Base-by-base conservation (phyloP, 2,113 vertebrate species). In the Platichthys stellatus region DNA sequence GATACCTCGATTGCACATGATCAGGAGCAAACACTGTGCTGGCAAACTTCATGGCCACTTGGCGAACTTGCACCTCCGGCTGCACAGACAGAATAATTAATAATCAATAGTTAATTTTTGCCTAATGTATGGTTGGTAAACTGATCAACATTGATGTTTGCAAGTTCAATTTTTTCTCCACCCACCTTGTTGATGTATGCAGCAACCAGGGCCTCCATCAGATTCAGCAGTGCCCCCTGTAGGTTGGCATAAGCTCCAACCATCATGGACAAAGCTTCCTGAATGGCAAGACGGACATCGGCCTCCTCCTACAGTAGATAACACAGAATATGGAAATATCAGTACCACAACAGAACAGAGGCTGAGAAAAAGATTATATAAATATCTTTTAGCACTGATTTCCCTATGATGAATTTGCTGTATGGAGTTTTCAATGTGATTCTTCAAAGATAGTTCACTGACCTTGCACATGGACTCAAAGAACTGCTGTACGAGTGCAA, bases 401-500 rank as follows among this genome's bases (percentile, higher is more conserved):
- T 54, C 21, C 20, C 51, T 21, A 10, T 54, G 51, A n/a, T 54
- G 56, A 26, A 40, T 12, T 9, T 54, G n/a, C 5, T 47, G 31
- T 53, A 49, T 43, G 12, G 23, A 28, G 23, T 21, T 70, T 70
- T 68, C 0, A 49, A 3, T 38, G 6, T 3, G 20, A 53, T 26
- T 18, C 12, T 43, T 47, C 0, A 35, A 4, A 28, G 2, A 11
- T 24, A 3, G 68, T 63, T 69, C 24, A 87, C 95, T 17, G 83
- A 99, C 98, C 96, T 99, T 99, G 78, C 97, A 97, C 64, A 99
- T 95, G 78, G 98, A 98, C 94, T 99, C 98, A 89, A 99, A 98
- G 80, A 99, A 98, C 91, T 99, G 98, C 89, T 99, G 98, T 35
- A 98, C 96, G 45, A 99, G 93, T 9, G 98, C 98, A 80, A 99